Evolutionary conservation across 2,113 vertebrate species (phyloP).

Genomic region (Smithornis capensis): DNA sequence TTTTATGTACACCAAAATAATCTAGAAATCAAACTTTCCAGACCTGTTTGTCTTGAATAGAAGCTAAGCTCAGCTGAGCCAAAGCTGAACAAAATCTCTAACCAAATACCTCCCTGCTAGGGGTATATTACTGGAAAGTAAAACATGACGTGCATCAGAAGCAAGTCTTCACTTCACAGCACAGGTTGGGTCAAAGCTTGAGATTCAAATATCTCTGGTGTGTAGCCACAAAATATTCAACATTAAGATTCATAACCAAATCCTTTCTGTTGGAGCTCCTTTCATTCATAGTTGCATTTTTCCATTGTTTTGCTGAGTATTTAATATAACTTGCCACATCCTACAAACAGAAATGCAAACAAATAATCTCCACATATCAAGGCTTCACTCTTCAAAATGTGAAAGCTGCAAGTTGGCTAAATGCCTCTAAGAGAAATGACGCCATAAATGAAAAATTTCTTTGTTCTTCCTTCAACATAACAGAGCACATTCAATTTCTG

Average conservation of each 20-base stretch:
- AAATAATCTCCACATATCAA: background rate
- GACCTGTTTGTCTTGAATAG: background rate
- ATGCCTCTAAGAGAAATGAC: background rate
- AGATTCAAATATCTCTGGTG: background rate
- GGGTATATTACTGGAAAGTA: background rate
- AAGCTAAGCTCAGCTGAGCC: background rate
- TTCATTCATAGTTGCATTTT: background rate
- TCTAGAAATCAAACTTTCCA: background rate
- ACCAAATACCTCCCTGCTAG: background rate
- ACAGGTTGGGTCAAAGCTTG: background rate
- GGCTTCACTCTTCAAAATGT: background rate
- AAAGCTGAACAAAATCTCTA: background rate
- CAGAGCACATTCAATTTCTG: background rate
- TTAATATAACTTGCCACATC: background rate
- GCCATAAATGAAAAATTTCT: background rate
- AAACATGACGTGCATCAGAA: background rate
- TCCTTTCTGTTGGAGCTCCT: background rate
- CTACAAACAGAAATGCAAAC: background rate
- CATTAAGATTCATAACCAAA: background rate
- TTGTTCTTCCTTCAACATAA: background rate
- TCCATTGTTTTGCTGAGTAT: background rate
- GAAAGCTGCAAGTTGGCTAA: background rate
- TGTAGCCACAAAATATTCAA: background rate
- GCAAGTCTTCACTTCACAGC: background rate
- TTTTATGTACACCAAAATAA: background rate